Evolutionary conservation across 2,113 vertebrate species (phyloP).

Genomic region (Nothobranchius kuhntae): DNA sequence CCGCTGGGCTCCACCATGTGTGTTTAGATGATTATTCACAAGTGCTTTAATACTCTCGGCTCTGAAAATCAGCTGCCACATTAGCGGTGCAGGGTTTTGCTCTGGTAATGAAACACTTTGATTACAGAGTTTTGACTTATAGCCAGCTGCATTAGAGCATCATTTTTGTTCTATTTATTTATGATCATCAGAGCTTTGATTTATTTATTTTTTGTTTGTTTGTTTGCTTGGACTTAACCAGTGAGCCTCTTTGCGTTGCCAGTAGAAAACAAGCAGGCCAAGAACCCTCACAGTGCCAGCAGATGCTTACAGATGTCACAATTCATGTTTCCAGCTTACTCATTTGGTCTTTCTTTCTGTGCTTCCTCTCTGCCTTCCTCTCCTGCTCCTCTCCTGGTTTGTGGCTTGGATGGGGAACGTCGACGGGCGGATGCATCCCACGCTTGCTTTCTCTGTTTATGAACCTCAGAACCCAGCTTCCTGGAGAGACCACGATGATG

Average conservation of each 20-base stretch:
- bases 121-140: conserved; percentile 68
- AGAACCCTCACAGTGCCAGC: conserved; percentile 52
- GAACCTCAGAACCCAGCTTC: conserved; percentile 96
- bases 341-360: conserved; percentile 71
- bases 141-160: conserved; percentile 63
- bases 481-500: conserved; percentile 99
- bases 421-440: conserved; percentile 78
- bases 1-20: conserved; percentile 63
- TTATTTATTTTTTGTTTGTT: conserved; percentile 46
- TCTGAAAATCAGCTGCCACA: conserved; percentile 67
- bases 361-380: conserved; percentile 20
- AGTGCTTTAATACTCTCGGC: conserved; percentile 41
- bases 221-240: conserved; percentile 36
- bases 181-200: conserved; percentile 50
- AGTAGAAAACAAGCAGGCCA: conserved; percentile 48
- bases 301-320: conserved; percentile 68
- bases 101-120: conserved; percentile 76
- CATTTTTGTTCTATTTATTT: conserved; percentile 34
- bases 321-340: conserved; percentile 76
- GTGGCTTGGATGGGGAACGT: conserved; percentile 85
- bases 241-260: conserved; percentile 32
- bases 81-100: conserved; percentile 61
- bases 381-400: conserved; percentile 81
- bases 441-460: conserved; percentile 70
- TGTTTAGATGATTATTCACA: conserved; percentile 75